Evolutionary conservation across 2,113 vertebrate genomes (phyloP), one percentile per base, ranked within the genome.

Genomic region (Lophius piscatorius): DNA sequence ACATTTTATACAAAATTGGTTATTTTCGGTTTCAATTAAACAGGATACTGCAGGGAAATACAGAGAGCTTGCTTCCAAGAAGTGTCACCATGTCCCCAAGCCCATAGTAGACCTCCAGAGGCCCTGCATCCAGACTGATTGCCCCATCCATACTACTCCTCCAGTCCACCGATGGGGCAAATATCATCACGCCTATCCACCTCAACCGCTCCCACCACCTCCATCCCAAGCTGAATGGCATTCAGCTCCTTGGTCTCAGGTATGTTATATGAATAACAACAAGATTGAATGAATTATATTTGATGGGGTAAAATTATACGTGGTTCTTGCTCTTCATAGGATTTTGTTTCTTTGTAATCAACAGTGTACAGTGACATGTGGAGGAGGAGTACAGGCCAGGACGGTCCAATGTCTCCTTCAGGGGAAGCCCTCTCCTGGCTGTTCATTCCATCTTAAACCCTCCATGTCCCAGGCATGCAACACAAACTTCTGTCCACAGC

Each of bases 361-460:
- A 11, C 84, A 96, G 94, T 96, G 94, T 63, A 90, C 94, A 0
- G 93, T 93, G 66, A 91, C 91, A 21, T 96, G 94, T 55, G 94
- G 94, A 6, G 94, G 94, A 10, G 95, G 95, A 0, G 90, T 94
- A 22, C 93, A 93, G 83, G 84, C 75, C 10, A 88, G 94, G 44
- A 78, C 87, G 0, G 92, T 94, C 45, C 93, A 92, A 34, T 96
- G 95, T 64, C 88, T 94, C 47, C 48, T 66, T 0, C 81, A 85
- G 5, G 90, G 90, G 23, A 88, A 77, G 21, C 86, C 84, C 0
- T 89, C 91, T 4, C 28, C 80, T 0, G 82, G 88, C 17, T 96
- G 95, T 59, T 41, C 75, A 21, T 10, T 54, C 1, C 81, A 85
- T 47, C 84, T 90, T 41, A 94, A 93, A 72, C 94, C 94, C 0